Conservation (phyloP, 2,888 invertebrate genomes). For the Bruchidius siliquastri region DNA sequence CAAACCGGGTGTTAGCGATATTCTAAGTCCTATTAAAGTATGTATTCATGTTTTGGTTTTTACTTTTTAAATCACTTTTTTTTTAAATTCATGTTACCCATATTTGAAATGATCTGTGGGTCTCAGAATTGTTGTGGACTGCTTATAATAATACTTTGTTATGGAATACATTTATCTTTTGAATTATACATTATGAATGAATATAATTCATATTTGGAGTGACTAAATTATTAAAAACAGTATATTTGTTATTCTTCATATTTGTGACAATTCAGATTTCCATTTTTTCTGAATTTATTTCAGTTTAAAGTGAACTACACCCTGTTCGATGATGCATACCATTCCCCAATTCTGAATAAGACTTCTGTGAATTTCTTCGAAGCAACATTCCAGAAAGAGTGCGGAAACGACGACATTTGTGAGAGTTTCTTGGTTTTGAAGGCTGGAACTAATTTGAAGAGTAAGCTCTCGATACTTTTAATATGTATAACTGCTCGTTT, state of each 20-base stretch:
- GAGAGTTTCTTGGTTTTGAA: conserved; percentile 72
- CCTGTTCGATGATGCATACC: conserved; percentile 66
- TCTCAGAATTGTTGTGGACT: too few species aligned
- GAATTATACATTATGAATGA: too few species aligned
- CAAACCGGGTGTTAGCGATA: conserved; percentile 81
- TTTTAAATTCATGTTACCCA: neutral
- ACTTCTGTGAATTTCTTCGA: conserved; percentile 75
- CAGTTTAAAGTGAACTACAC: conserved; percentile 80
- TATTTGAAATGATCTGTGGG: too few species aligned
- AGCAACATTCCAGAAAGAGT: conserved; percentile 87
- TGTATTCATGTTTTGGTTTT: conserved; percentile 6
- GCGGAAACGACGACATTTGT: conserved; percentile 83
- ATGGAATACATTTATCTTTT: too few species aligned
- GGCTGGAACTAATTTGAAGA: conserved; percentile 51
- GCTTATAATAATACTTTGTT: too few species aligned
- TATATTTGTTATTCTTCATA: neutral
- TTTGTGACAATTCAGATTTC: neutral
- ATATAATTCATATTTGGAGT: too few species aligned
- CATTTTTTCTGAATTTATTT: conserved; percentile 21
- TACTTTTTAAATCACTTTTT: conserved; percentile 2
- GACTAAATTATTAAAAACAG: too few species aligned
- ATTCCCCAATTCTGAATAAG: conserved; percentile 85
- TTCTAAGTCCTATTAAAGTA: conserved; percentile 70
- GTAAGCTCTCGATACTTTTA: conserved; percentile 32
- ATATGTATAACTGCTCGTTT: neutral